Base-by-base conservation (phyloP, 2,888 invertebrate species). In the Acheta domesticus region DNA sequence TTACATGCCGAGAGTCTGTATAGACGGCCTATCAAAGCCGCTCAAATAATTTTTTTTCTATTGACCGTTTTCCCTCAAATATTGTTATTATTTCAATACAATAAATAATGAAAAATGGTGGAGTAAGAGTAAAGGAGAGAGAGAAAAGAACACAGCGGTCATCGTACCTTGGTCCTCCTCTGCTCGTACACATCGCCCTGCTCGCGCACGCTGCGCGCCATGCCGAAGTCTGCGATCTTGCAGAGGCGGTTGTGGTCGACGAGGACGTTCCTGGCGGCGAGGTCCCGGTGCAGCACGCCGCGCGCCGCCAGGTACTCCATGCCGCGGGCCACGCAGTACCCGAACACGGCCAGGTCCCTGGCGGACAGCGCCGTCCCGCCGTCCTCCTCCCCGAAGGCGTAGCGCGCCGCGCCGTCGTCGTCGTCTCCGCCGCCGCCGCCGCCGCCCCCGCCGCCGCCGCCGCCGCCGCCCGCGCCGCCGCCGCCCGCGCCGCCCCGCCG, bases 161-260 rank as follows among this genome's bases (percentile, higher is more conserved):
- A n/a, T n/a, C n/a, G 36, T 82, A 86, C 86, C 84, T 85, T 85
- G 80, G 84, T 84, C 74, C 88, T 88, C 82, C 88, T 86, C 79
- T 89, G 88, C 83, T 85, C 89, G 84, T 89, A 89, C 79, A 89
- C 86, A 82, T 88, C 82, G 86, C 86, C 83, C 86, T 88, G 87
- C 80, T 85, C 84, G 76, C 84, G 82, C 1, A 90, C 86, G 88
- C 90, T 91, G 80, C 95, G 89, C 16, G 95, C 95, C 92, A 95
- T 93, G 80, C 95, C 95, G 86, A 95, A 96, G 88, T 95, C 95
- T 2, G 95, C 94, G 82, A 96, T 94, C 89, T 96, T 96, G 87
- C 95, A 95, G 81, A 94, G 89, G 85, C 95, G 95, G 87, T 94
- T 94, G 87, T 94, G 94, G 86, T 94, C 94, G 11, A 96, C 92